Evolutionary conservation across 2,113 vertebrate species (phyloP).

Genomic region (Vidua macroura): DNA sequence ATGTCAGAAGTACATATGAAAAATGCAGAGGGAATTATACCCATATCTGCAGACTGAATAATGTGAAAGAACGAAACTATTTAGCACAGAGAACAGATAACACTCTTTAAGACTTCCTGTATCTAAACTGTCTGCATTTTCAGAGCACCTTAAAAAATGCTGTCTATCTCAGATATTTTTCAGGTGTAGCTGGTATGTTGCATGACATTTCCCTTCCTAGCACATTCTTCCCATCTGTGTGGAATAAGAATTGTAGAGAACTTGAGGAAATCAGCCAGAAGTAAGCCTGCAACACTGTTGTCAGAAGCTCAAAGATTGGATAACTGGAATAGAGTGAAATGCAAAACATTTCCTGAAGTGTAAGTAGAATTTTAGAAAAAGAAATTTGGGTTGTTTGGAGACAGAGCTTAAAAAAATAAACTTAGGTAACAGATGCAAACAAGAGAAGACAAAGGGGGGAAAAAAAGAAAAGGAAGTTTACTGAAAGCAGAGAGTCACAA

Average conservation of each 20-base stretch:
- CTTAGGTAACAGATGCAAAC: not conserved
- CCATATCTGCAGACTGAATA: not conserved
- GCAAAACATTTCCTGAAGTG: not conserved
- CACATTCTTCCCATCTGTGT: not conserved
- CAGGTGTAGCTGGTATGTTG: not conserved
- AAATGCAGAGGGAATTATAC: not conserved
- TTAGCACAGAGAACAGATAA: not conserved
- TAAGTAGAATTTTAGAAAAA: conserved; percentile 11
- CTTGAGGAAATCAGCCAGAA: not conserved
- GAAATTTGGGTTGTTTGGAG: not conserved
- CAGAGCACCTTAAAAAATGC: not conserved
- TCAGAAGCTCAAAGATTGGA: not conserved
- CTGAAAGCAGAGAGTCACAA: not conserved
- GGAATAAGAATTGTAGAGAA: not conserved
- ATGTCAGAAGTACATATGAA: not conserved
- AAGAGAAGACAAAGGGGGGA: not conserved
- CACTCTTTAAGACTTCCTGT: not conserved
- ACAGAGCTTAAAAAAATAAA: not conserved
- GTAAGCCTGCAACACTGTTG: not conserved
- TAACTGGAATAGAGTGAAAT: not conserved
- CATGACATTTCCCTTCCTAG: not conserved
- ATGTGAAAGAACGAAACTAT: not conserved
- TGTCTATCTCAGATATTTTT: not conserved
- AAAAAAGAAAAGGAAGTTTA: not conserved
- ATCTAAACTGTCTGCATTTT: not conserved